Conservation (phyloP, 2,888 invertebrate genomes). For the Zeuzera pyrina region DNA sequence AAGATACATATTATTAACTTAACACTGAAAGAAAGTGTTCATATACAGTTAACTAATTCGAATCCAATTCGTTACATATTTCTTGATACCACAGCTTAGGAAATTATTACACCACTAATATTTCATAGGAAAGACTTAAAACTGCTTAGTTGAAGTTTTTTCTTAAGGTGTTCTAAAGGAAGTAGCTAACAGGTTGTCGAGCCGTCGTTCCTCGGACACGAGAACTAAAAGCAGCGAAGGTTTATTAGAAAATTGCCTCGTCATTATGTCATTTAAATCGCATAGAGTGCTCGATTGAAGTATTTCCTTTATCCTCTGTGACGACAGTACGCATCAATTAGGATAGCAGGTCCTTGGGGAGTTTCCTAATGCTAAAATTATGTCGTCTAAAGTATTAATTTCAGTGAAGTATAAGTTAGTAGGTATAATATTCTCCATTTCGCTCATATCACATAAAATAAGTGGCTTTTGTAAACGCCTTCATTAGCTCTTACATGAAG, state of each 20-base stretch:
- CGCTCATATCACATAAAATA: too few relatives aligned
- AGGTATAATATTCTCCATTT: too few relatives aligned
- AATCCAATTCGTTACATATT: too few relatives aligned
- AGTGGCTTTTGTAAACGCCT: too few relatives aligned
- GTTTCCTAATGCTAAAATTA: conserved; percentile 28
- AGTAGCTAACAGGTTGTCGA: conserved; percentile 63
- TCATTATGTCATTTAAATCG: conserved; percentile 74
- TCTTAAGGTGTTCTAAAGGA: conserved; percentile 57
- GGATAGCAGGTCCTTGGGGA: conserved; percentile 49
- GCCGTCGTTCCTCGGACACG: conserved; percentile 50
- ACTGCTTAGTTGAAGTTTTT: not conserved
- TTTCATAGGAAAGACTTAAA: not conserved
- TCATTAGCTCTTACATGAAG: too few relatives aligned
- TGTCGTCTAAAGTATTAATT: too few relatives aligned
- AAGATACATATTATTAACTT: too few relatives aligned
- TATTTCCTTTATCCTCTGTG: conserved; percentile 72
- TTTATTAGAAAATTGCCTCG: conserved; percentile 73
- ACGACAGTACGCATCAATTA: conserved; percentile 66
- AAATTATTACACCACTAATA: too few relatives aligned
- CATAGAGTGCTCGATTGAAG: conserved; percentile 70
- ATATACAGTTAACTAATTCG: too few relatives aligned
- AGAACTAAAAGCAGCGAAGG: conserved; percentile 65
- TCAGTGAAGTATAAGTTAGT: too few relatives aligned
- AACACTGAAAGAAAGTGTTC: too few relatives aligned
- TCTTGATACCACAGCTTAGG: too few relatives aligned